Conservation (phyloP, 2,888 invertebrate genomes). For the Sacculina carcini region DNA sequence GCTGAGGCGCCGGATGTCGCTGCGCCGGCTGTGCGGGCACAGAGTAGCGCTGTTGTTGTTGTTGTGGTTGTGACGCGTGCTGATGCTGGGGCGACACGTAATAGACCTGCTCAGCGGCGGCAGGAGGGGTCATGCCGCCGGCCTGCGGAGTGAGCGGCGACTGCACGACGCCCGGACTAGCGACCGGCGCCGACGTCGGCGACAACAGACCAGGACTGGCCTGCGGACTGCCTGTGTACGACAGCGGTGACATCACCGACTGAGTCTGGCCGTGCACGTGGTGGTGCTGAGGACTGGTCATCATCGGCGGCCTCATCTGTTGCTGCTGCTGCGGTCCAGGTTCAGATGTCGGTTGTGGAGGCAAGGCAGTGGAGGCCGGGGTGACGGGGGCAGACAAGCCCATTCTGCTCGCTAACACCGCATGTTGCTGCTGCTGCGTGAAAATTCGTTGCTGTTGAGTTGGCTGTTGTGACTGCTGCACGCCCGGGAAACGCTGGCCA, state of each 20-base stretch:
- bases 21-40: too few species aligned
- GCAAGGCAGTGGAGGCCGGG: constrained; percentile 28
- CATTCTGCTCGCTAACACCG: constrained; percentile 25
- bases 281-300: neutral
- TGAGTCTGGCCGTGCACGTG: too few species aligned
- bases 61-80: constrained; percentile 16
- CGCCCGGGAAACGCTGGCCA: constrained; percentile 6
- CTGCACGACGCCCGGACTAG: constrained; percentile 13
- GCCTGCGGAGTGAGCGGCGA: constrained; percentile 27
- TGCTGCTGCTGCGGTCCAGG: constrained; percentile 6
- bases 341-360: constrained; percentile 26
- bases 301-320: constrained; percentile 16
- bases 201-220: constrained; percentile 1
- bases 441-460: constrained; percentile 18
- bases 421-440: constrained; percentile 25
- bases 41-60: constrained; percentile 21
- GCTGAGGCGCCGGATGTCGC: too few species aligned
- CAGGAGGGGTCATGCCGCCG: constrained; percentile 17
- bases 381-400: constrained; percentile 17
- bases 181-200: neutral
- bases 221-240: neutral
- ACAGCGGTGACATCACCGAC: constrained; percentile 1
- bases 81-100: constrained; percentile 28
- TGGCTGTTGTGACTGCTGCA: constrained; percentile 13
- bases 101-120: constrained; percentile 27